Conservation (phyloP, 2,888 invertebrate species). For the Apamea anceps region DNA sequence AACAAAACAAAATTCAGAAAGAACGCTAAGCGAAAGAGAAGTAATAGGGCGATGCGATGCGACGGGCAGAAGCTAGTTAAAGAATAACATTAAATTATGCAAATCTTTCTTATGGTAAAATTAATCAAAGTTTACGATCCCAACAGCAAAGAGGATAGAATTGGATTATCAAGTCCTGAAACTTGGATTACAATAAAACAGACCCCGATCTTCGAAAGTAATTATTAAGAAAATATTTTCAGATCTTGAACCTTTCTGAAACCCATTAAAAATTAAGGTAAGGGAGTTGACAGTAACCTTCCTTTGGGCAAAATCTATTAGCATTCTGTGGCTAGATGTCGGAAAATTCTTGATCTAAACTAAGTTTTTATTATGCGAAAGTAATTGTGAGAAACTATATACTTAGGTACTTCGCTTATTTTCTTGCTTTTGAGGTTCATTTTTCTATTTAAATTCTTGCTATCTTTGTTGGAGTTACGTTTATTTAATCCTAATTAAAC, state of each 20-base stretch:
- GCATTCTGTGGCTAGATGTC: slow-evolving; percentile 42
- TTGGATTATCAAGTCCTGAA: slow-evolving; percentile 11
- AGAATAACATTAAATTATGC: background rate
- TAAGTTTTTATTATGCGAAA: slow-evolving; percentile 25
- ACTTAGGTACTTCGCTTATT: slow-evolving; percentile 5
- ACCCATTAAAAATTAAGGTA: slow-evolving; percentile 14
- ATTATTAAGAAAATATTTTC: slow-evolving; percentile 11
- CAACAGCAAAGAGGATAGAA: background rate
- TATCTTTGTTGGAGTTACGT: background rate
- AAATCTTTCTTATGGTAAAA: background rate
- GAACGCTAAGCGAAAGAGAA: too few species aligned
- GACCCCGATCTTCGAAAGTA: background rate
- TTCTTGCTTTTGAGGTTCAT: background rate
- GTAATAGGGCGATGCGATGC: too few species aligned
- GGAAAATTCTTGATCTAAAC: slow-evolving; percentile 10
- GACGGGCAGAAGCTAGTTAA: too few species aligned
- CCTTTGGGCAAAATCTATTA: slow-evolving; percentile 61
- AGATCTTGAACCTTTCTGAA: background rate
- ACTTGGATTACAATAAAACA: slow-evolving; percentile 35
- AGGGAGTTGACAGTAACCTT: slow-evolving; percentile 15
- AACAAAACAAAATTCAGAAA: too few species aligned
- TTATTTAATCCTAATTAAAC: background rate
- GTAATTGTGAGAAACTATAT: slow-evolving; percentile 32
- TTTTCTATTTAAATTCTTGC: background rate
- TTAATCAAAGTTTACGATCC: slow-evolving; percentile 12